Evolutionary conservation across 1,140 invertebrate genomes (phyloP), one percentile per base, ranked within the genome.

Genomic region (Ostrea edulis): DNA sequence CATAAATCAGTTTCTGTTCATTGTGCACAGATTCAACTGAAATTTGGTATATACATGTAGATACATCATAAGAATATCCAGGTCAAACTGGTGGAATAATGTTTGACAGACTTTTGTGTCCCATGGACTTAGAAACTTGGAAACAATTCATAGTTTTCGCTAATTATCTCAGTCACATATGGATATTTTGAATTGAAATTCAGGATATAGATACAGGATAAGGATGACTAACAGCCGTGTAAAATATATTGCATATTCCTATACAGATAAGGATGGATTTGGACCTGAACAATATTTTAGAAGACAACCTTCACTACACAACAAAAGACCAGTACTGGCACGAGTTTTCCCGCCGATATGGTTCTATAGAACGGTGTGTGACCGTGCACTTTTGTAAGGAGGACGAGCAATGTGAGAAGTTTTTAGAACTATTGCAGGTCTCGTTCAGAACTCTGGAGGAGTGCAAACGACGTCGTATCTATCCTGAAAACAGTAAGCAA

Each of bases 361-460:
- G 68, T 11, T 11, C 68, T 4, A 17, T 29, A 5, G 68, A 77
- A 25, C 68, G 68, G 8, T 77, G 22, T 35, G 68, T 77, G 8
- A 77, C 68, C 0, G 68, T 77, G 12, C 68, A 77, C 7, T 77
- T 77, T 25, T 77, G 68, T 11, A 77, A 29, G 25, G 68, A 77
- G 68, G 68, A 77, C 25, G 68, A 77, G 11, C 68, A 77, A 5
- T 77, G 68, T 77, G 68, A 77, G 12, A 25, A 35, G 68, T 77
- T 77, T 25, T 35, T 77, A 35, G 68, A 77, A 25, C 8, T 77
- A 12, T 35, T 77, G 35, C 68, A 77, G 12, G 25, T 77, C 68
- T 29, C 68, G 8, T 14, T 35, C 8, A 77, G 68, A 25, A 77
- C 68, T 14, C 29, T 77, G 68, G 68, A 35, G 68, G 68, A 77